phyloP scores from a whole-genome alignment of 2,888 invertebrate species.

The Leptopterna dolabrata region DNA sequence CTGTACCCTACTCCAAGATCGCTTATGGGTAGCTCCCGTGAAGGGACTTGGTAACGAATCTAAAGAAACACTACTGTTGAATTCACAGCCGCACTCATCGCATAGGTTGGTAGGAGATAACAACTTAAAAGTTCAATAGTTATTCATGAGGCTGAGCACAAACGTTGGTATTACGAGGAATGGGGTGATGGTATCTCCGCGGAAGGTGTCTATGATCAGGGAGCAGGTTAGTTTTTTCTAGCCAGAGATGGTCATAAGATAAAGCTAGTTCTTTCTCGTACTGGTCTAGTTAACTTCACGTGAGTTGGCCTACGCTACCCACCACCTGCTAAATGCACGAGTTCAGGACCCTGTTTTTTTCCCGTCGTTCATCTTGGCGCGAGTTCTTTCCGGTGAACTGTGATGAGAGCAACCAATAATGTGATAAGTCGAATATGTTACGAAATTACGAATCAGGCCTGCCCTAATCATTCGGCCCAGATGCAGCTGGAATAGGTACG shows the following conservation, averaged over 20 bases:
- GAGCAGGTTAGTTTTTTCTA: background rate
- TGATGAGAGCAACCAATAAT: background rate
- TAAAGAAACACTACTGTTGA: too few relatives aligned
- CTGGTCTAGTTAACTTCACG: background rate
- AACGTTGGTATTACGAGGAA: background rate
- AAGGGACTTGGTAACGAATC: too few relatives aligned
- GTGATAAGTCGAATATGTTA: too few relatives aligned
- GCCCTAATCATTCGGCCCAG: too few relatives aligned
- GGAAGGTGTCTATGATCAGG: constrained; percentile 7
- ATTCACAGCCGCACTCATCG: too few relatives aligned
- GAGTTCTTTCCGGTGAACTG: background rate
- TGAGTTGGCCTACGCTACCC: background rate
- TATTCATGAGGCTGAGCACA: background rate
- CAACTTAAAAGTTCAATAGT: background rate
- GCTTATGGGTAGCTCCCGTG: too few relatives aligned
- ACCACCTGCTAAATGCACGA: background rate
- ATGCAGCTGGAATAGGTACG: too few relatives aligned
- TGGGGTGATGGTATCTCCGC: background rate
- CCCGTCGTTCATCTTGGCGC: background rate
- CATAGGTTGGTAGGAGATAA: background rate
- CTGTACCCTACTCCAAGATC: too few relatives aligned
- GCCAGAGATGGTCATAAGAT: background rate
- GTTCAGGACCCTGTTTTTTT: background rate
- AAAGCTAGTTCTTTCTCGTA: background rate
- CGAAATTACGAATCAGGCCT: too few relatives aligned